Percentiles rank a stretch among this genome's conserved stretches.
Evolutionary conservation across 2,888 invertebrate genomes (phyloP).

Genomic region (Celastrina argiolus): DNA sequence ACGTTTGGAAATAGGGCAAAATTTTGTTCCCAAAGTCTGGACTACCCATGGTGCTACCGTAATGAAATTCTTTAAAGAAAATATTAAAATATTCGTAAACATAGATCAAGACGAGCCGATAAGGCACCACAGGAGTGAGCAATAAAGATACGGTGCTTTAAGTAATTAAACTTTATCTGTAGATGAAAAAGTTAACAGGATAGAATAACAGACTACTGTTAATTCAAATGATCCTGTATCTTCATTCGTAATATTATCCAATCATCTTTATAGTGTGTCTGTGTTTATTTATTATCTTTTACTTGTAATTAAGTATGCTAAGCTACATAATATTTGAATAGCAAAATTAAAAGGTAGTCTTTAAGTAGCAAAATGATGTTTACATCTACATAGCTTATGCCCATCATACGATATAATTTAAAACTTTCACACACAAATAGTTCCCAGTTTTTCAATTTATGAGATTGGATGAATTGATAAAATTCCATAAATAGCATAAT

Average conservation of each 20-base stretch:
- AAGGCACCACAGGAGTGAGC: slow-evolving; percentile 44
- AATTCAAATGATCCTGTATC: slow-evolving; percentile 23
- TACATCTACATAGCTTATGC: too few species aligned
- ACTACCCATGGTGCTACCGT: slow-evolving; percentile 34
- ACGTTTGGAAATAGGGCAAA: neutral
- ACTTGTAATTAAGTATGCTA: neutral
- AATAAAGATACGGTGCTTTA: slow-evolving; percentile 44
- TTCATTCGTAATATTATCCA: slow-evolving; percentile 1
- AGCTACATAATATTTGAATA: neutral
- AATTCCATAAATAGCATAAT: neutral
- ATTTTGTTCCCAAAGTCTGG: neutral
- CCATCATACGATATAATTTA: neutral
- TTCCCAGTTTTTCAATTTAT: neutral
- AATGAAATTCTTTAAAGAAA: slow-evolving; percentile 38
- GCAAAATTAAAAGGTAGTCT: too few species aligned
- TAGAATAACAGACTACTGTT: slow-evolving; percentile 37
- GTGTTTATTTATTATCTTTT: too few species aligned
- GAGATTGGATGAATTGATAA: neutral
- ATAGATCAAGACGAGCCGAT: slow-evolving; percentile 39
- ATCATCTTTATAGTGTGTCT: neutral
- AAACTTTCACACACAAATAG: neutral
- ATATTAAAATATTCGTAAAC: slow-evolving; percentile 42
- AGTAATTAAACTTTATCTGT: slow-evolving; percentile 42
- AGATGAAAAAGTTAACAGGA: slow-evolving; percentile 35
- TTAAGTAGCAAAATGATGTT: too few species aligned